Conservation (phyloP, 2,113 vertebrate genomes). For the Paracanthobrama guichenoti region DNA sequence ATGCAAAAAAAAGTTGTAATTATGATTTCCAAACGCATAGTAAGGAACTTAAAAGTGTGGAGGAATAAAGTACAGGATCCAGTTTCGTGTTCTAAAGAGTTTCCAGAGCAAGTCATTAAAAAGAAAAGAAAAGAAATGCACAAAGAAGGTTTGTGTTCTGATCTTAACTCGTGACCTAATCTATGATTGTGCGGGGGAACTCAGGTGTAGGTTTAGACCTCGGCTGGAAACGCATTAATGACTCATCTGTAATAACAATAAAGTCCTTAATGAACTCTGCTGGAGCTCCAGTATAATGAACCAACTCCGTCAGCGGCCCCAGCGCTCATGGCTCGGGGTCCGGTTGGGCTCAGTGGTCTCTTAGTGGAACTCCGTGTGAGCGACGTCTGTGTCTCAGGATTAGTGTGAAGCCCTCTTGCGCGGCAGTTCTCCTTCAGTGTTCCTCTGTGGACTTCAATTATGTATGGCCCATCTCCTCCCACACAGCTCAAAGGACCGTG, state of each 20-base stretch:
- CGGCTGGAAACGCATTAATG: neutral
- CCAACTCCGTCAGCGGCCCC: neutral
- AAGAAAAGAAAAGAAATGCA: neutral
- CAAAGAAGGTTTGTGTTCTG: neutral
- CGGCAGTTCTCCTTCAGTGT: constrained; percentile 35
- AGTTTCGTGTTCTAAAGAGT: too few species aligned
- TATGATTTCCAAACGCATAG: too few species aligned
- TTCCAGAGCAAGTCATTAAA: neutral
- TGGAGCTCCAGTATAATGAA: neutral
- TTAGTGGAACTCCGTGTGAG: neutral
- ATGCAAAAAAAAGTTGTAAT: too few species aligned
- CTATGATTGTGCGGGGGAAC: neutral
- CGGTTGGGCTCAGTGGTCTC: neutral
- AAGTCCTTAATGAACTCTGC: neutral
- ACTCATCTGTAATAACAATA: neutral
- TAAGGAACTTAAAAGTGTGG: too few species aligned
- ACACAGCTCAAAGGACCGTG: neutral
- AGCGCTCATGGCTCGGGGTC: neutral
- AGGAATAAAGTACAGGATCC: too few species aligned
- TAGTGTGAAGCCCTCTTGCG: constrained; percentile 40
- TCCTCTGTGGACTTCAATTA: constrained; percentile 48
- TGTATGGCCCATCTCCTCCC: constrained; percentile 42
- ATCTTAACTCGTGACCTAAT: neutral
- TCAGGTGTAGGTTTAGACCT: neutral
- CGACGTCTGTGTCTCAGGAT: constrained; percentile 6